Percentiles rank a stretch among this genome's conserved stretches.
These are phyloP conservation scores for Amphiprion percula DNA, from an alignment of 2,113 vertebrate species.

Conservation along the genomic window DNA sequence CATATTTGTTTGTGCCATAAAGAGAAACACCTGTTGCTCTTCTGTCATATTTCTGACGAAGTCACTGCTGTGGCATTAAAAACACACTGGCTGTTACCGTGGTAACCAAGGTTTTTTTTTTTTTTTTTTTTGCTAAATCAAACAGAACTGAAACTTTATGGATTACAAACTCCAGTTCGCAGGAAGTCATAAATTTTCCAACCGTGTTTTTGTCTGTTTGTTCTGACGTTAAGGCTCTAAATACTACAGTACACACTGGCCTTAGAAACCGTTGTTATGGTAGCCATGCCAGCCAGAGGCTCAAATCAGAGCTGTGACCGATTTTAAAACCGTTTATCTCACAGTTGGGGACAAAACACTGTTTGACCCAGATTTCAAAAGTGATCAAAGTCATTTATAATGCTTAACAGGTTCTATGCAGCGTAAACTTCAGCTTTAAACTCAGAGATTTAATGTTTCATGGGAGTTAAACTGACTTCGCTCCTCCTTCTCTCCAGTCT, in stretches of 20 bases:
- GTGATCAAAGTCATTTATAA: neutral
- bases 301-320: constrained; percentile 3
- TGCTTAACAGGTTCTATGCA: neutral
- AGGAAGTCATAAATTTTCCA: too few relatives aligned
- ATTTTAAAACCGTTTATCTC: neutral
- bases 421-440: neutral
- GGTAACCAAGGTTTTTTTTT: too few relatives aligned
- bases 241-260: constrained; percentile 13
- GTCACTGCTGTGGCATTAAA: too few relatives aligned
- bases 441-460: neutral
- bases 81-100: too few relatives aligned
- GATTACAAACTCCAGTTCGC: neutral
- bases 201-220: neutral
- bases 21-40: neutral
- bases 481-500: too few relatives aligned
- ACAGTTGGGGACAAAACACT: neutral
- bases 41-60: neutral
- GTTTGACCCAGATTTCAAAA: constrained; percentile 8
- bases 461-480: neutral
- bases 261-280: constrained; percentile 17
- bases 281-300: neutral
- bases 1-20: neutral
- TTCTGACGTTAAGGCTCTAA: neutral
- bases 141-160: too few relatives aligned
- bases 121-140: too few relatives aligned